Evolutionary conservation across 2,888 invertebrate genomes (phyloP).

Genomic region (Drosophila recens): DNA sequence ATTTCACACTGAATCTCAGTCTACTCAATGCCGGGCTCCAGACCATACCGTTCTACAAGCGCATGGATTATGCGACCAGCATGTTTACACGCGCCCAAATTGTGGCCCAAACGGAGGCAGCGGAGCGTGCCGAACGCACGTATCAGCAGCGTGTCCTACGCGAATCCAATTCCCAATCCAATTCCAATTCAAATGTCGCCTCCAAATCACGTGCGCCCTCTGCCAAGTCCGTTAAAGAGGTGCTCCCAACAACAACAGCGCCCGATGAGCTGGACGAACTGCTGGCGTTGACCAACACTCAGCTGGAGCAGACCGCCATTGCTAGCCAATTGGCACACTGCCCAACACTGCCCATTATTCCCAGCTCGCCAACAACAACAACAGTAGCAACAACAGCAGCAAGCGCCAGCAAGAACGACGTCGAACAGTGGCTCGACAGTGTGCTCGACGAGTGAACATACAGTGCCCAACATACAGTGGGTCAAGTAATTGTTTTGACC

Average conservation of each 20-base stretch:
- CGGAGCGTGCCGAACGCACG: conserved; percentile 77
- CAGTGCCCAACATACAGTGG: background rate
- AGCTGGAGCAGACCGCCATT: conserved; percentile 36
- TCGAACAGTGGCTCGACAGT: conserved; percentile 84
- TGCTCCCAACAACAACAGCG: background rate
- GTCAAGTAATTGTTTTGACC: background rate
- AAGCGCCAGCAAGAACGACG: conserved; percentile 71
- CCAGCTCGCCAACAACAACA: conserved; percentile 29
- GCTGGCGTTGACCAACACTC: conserved; percentile 70
- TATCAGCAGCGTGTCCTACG: conserved; percentile 78
- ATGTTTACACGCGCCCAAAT: conserved; percentile 85
- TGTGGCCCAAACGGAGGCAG: conserved; percentile 75
- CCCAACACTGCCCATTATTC: background rate
- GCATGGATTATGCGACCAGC: conserved; percentile 82
- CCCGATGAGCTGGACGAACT: conserved; percentile 83
- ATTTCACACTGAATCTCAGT: conserved; percentile 85
- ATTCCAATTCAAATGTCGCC: conserved; percentile 17
- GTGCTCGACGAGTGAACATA: conserved; percentile 82
- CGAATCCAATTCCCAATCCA: conserved; percentile 64
- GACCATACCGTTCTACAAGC: conserved; percentile 86
- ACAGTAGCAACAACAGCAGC: background rate
- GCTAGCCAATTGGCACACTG: conserved; percentile 17
- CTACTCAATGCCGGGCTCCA: conserved; percentile 84
- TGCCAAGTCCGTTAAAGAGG: conserved; percentile 39
- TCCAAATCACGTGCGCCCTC: conserved; percentile 53